Evolutionary conservation across 2,888 invertebrate genomes (phyloP).

Genomic region (Campopleginae sp.): DNA sequence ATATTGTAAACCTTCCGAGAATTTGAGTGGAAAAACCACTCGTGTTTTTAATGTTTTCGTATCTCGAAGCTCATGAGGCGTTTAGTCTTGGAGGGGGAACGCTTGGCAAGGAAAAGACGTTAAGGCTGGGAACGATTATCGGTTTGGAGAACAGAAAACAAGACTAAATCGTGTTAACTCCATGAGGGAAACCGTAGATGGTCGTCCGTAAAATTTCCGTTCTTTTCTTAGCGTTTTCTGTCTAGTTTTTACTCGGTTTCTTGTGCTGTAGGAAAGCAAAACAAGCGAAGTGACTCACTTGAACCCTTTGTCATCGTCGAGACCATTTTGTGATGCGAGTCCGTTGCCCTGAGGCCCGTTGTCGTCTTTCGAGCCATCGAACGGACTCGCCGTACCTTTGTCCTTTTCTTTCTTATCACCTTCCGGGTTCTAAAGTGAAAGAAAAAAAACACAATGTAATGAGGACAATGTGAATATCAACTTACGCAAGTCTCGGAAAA

Average conservation of each 20-base stretch:
- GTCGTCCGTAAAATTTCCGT: constrained; percentile 13
- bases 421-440: constrained; percentile 78
- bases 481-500: background rate
- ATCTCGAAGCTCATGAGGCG: constrained; percentile 47
- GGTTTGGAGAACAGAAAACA: constrained; percentile 9
- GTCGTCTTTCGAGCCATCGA: constrained; percentile 86
- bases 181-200: constrained; percentile 26
- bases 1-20: background rate
- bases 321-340: constrained; percentile 87
- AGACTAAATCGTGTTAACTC: constrained; percentile 17
- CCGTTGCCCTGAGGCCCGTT: constrained; percentile 86
- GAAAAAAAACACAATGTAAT: background rate
- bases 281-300: constrained; percentile 88
- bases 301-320: constrained; percentile 95
- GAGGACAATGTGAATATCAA: background rate
- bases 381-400: constrained; percentile 86
- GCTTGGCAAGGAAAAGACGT: constrained; percentile 8
- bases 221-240: background rate
- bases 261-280: constrained; percentile 1
- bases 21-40: background rate
- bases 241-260: background rate
- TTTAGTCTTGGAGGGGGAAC: constrained; percentile 34
- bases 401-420: constrained; percentile 85
- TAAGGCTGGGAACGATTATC: constrained; percentile 12
- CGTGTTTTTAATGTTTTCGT: constrained; percentile 43